phyloP scores from a whole-genome alignment of 2,113 vertebrate species.

The Emydocephalus ijimae region DNA sequence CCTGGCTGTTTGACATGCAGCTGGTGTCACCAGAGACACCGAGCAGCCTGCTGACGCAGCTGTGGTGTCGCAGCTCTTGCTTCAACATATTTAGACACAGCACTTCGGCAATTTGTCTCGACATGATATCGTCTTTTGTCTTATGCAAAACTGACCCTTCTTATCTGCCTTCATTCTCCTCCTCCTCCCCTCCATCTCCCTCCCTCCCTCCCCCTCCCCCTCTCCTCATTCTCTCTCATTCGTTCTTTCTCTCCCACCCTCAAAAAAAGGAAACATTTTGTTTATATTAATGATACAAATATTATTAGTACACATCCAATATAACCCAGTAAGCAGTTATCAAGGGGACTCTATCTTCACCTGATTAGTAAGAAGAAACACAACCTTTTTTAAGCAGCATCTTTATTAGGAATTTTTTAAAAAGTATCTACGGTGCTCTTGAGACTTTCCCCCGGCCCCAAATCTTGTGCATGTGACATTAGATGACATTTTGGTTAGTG shows the following conservation, averaged over 20 bases:
- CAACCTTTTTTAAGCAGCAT: not conserved
- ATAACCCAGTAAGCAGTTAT: not conserved
- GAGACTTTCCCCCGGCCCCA: fast-evolving
- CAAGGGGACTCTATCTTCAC: conserved; percentile 16
- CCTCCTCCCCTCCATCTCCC: not conserved
- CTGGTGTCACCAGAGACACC: conserved; percentile 64
- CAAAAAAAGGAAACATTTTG: not conserved
- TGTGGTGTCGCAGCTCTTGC: conserved; percentile 64
- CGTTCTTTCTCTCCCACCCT: not conserved
- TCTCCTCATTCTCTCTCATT: not conserved
- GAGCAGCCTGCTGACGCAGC: conserved; percentile 67
- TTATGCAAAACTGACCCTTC: conserved; percentile 59
- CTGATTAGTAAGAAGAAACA: not conserved
- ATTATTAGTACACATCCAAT: not conserved
- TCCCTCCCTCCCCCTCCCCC: not conserved
- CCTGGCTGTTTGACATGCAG: conserved; percentile 75
- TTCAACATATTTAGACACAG: conserved; percentile 64
- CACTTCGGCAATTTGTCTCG: conserved; percentile 67
- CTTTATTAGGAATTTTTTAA: not conserved
- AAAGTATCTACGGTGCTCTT: not conserved
- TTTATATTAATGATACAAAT: not conserved
- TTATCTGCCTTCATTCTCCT: conserved; percentile 48
- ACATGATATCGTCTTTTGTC: conserved; percentile 66
- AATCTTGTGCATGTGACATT: not conserved
- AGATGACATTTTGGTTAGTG: not conserved